phyloP scores from a whole-genome alignment of 2,113 vertebrate genomes.

The Hydrochoerus hydrochaeris region DNA sequence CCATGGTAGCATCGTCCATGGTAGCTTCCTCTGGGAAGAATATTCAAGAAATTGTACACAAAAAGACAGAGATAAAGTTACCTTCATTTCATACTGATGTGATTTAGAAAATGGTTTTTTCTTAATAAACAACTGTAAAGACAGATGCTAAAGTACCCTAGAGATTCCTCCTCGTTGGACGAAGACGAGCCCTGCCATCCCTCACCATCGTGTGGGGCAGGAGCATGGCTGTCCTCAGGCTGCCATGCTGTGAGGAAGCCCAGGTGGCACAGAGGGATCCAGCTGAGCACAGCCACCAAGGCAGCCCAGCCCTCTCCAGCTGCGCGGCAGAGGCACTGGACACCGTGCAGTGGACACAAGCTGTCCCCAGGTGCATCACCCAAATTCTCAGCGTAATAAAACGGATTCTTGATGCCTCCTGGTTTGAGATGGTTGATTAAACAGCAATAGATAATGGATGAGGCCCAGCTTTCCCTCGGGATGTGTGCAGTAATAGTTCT shows the following conservation, averaged over 20 bases:
- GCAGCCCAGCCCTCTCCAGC: not conserved
- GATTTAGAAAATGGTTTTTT: not conserved
- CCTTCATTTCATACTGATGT: not conserved
- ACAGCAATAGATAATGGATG: not conserved
- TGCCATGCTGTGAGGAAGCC: not conserved
- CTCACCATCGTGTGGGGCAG: not conserved
- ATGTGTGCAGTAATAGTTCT: not conserved
- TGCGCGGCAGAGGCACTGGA: not conserved
- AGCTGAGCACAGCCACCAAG: not conserved
- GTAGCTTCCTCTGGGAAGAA: not conserved
- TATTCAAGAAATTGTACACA: not conserved
- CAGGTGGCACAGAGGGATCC: not conserved
- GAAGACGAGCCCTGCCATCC: not conserved
- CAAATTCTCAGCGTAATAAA: not conserved
- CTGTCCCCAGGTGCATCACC: not conserved
- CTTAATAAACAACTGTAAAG: slow-evolving; percentile 26
- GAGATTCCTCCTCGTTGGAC: not conserved
- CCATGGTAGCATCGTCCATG: not conserved
- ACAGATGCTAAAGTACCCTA: not conserved
- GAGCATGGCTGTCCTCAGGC: not conserved
- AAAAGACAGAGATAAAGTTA: not conserved
- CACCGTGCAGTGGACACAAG: not conserved
- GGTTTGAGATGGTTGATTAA: not conserved
- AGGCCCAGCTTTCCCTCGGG: too few species aligned
- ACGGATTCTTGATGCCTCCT: not conserved